These are phyloP conservation scores for Eunapius fragilis DNA, from an alignment of 37 sponge, comb jelly and placozoan genomes.

Conservation along the genomic window DNA sequence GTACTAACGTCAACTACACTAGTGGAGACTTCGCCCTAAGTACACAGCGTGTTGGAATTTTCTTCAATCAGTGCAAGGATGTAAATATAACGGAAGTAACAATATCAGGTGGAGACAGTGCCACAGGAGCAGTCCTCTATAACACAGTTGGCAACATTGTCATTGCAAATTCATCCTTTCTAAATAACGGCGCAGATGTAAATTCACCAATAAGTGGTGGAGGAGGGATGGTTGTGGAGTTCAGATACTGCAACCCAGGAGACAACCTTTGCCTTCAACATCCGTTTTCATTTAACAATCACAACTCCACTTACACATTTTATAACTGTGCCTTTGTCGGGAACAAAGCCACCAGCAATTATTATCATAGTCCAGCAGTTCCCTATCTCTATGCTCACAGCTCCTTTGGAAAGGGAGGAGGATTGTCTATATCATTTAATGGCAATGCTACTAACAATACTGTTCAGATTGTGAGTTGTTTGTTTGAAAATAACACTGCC, in stretches of 20 bases:
- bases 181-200: not conserved
- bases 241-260: slow-evolving; percentile 57
- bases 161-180: slow-evolving; percentile 16
- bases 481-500: slow-evolving; percentile 30
- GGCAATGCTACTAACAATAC: slow-evolving; percentile 36
- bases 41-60: slow-evolving; percentile 17
- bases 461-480: slow-evolving; percentile 23
- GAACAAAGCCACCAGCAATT: too few relatives aligned
- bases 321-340: not conserved
- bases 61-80: slow-evolving; percentile 28
- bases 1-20: slow-evolving; percentile 12
- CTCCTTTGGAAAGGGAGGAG: slow-evolving; percentile 61
- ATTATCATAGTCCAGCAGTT: not conserved
- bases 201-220: not conserved
- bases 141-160: slow-evolving; percentile 19
- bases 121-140: slow-evolving; percentile 43
- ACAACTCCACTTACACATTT: too few relatives aligned
- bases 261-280: not conserved
- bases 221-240: slow-evolving; percentile 41
- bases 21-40: not conserved
- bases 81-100: slow-evolving; percentile 23
- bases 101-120: slow-evolving; percentile 29
- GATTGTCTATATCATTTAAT: slow-evolving; percentile 57
- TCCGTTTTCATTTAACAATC: not conserved
- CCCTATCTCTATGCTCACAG: slow-evolving; percentile 25